These are phyloP conservation scores for Toxotes chatareus DNA, from an alignment of 2,113 vertebrate genomes.

Conservation along the genomic window DNA sequence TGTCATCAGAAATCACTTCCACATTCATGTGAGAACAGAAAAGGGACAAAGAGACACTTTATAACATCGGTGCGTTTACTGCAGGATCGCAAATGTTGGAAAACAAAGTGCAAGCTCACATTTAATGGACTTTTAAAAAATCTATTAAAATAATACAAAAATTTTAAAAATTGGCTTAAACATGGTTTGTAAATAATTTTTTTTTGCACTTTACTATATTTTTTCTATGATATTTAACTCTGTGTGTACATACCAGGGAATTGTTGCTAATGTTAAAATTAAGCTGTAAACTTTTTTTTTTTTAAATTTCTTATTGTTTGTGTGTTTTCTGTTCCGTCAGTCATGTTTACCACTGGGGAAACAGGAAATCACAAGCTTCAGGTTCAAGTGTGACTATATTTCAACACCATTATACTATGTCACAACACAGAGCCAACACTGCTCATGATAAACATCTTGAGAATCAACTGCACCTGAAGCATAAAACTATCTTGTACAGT, in stretches of 20 bases:
- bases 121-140: not conserved
- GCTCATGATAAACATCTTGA: not conserved
- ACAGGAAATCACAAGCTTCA: not conserved
- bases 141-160: no score
- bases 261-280: not conserved
- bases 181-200: not conserved
- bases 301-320: not conserved
- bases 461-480: not conserved
- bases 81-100: not conserved
- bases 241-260: not conserved
- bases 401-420: not conserved
- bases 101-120: not conserved
- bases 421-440: not conserved
- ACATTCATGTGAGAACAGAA: slow-evolving; percentile 67
- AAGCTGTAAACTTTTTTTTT: no score
- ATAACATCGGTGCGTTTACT: not conserved
- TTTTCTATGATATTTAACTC: not conserved
- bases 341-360: not conserved
- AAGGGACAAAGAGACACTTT: not conserved
- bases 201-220: not conserved
- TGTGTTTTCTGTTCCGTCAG: not conserved
- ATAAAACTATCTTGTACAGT: not conserved
- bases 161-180: no score
- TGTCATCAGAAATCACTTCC: slow-evolving; percentile 73
- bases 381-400: not conserved